Conservation (phyloP, 2,797 vertebrate genomes). For the Onychomys leucogaster region DNA sequence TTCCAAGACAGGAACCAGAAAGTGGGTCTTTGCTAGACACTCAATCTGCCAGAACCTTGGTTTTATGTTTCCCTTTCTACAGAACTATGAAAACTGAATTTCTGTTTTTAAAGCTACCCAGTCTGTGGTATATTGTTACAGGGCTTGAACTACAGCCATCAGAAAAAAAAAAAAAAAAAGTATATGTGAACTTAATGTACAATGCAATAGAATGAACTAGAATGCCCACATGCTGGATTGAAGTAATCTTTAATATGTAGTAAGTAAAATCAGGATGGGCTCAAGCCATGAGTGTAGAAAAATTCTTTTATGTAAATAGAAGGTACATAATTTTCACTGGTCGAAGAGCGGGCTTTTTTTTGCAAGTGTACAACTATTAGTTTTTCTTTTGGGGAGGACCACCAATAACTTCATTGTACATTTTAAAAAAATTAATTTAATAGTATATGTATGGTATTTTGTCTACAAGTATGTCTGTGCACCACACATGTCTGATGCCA, state of each 20-base stretch:
- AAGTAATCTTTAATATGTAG: neutral
- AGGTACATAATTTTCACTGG: neutral
- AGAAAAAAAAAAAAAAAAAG: neutral
- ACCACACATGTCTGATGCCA: neutral
- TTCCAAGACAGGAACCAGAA: neutral
- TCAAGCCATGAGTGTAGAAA: neutral
- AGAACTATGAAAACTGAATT: neutral
- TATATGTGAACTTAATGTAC: neutral
- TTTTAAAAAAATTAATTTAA: neutral
- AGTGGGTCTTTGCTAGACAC: neutral
- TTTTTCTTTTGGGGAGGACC: neutral
- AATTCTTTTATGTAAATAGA: neutral
- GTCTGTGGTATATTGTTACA: neutral
- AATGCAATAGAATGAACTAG: neutral
- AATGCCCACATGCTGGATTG: neutral
- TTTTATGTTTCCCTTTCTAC: neutral
- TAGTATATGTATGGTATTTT: neutral
- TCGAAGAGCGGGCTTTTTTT: neutral
- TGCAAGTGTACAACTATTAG: neutral
- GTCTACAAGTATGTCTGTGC: neutral
- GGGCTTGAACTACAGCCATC: neutral
- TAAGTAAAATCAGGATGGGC: slow-evolving; percentile 16
- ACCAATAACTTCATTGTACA: neutral
- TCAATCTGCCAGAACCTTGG: neutral
- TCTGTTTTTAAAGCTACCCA: neutral